A percentile compares a stretch with the other conserved stretches of the same genome.
These are phyloP conservation scores for Octodon degus DNA, from an alignment of 2,113 vertebrate genomes.

Conservation along the genomic window DNA sequence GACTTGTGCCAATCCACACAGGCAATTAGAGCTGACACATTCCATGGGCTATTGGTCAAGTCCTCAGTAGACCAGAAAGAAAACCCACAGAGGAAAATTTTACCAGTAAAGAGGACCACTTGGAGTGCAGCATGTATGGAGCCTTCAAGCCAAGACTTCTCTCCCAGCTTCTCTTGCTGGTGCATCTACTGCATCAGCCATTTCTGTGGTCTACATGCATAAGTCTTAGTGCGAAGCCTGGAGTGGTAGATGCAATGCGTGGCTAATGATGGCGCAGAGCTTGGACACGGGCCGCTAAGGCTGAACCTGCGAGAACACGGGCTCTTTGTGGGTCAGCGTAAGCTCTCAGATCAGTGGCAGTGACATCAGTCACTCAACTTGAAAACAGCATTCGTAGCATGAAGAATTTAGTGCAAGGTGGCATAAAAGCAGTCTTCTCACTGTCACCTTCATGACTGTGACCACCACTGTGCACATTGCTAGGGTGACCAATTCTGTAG, in stretches of 20 bases:
- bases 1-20: conserved; percentile 78
- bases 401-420: not conserved
- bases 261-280: not conserved
- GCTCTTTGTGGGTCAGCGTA: not conserved
- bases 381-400: not conserved
- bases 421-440: not conserved
- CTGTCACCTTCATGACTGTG: not conserved
- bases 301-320: not conserved
- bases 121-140: not conserved
- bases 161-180: not conserved
- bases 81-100: conserved; percentile 66
- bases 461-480: not conserved
- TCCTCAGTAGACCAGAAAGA: conserved; percentile 60
- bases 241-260: no score
- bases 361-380: not conserved
- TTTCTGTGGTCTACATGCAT: not conserved
- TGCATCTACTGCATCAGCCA: not conserved
- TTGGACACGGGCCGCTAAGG: not conserved
- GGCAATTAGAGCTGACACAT: conserved; percentile 79
- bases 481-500: not conserved
- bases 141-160: not conserved
- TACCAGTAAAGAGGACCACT: conserved; percentile 50
- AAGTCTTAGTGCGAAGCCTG: not conserved
- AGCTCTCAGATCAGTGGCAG: not conserved
- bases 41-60: conserved; percentile 75